phyloP scores from a whole-genome alignment of 2,797 vertebrate species.

The Otolemur crassicaudatus region DNA sequence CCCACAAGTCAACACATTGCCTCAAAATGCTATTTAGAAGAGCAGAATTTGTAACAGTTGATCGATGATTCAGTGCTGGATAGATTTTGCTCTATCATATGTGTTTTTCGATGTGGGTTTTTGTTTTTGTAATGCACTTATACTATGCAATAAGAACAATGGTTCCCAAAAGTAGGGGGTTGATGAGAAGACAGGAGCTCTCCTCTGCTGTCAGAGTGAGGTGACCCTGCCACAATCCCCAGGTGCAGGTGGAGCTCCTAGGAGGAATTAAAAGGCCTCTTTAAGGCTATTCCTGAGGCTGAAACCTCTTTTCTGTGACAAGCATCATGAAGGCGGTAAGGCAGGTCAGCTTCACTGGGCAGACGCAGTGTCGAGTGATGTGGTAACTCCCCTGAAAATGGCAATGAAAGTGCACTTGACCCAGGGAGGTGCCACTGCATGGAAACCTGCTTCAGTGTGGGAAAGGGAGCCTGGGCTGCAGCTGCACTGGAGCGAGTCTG shows the following conservation, averaged over 20 bases:
- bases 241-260: neutral
- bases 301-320: slow-evolving; percentile 30
- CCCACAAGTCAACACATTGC: neutral
- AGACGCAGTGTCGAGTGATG: fast-evolving
- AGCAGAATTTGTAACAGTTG: neutral
- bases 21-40: neutral
- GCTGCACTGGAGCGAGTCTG: fast-evolving
- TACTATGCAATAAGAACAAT: neutral
- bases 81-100: neutral
- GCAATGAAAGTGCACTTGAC: neutral
- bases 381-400: fast-evolving
- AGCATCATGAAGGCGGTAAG: neutral
- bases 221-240: slow-evolving; percentile 10
- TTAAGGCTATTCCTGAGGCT: slow-evolving; percentile 18
- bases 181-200: neutral
- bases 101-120: neutral
- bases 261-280: slow-evolving; percentile 58
- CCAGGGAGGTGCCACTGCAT: fast-evolving
- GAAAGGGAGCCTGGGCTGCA: neutral
- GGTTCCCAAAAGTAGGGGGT: neutral
- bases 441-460: neutral
- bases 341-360: neutral
- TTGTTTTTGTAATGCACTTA: neutral
- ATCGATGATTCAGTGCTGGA: neutral
- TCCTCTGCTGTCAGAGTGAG: slow-evolving; percentile 3